A percentile compares a stretch with the other conserved stretches of the same genome.
Evolutionary conservation across 2,113 vertebrate genomes (phyloP).

Genomic region (Pelusios castaneus): DNA sequence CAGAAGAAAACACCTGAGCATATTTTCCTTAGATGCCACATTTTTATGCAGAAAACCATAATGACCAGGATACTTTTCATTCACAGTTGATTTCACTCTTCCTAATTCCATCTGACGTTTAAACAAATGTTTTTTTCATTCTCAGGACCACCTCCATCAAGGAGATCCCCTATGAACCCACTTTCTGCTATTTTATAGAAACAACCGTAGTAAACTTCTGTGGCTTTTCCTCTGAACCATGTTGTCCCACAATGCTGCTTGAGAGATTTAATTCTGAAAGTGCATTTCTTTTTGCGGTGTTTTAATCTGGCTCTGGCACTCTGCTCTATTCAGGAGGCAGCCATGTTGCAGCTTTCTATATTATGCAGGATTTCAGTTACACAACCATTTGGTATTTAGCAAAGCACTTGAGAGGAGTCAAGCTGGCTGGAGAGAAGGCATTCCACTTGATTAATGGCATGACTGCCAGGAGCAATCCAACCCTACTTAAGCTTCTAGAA

Average conservation of each 20-base stretch:
- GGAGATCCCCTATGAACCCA: too few relatives aligned
- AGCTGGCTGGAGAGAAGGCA: background rate
- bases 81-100: too few relatives aligned
- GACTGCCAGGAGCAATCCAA: background rate
- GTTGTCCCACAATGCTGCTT: background rate
- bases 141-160: too few relatives aligned
- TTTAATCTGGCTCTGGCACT: background rate
- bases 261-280: background rate
- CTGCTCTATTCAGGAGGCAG: background rate
- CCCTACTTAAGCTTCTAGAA: background rate
- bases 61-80: too few relatives aligned
- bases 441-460: background rate
- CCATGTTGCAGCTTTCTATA: background rate
- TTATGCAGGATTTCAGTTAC: background rate
- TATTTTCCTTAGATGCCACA: too few relatives aligned
- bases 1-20: too few relatives aligned
- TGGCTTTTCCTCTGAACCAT: background rate
- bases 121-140: too few relatives aligned
- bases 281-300: background rate
- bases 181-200: too few relatives aligned
- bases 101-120: too few relatives aligned
- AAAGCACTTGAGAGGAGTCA: background rate
- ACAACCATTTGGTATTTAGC: background rate
- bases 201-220: too few relatives aligned
- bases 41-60: too few relatives aligned